These are phyloP conservation scores for Strix aluco DNA, from an alignment of 2,113 vertebrate genomes.

Conservation along the genomic window DNA sequence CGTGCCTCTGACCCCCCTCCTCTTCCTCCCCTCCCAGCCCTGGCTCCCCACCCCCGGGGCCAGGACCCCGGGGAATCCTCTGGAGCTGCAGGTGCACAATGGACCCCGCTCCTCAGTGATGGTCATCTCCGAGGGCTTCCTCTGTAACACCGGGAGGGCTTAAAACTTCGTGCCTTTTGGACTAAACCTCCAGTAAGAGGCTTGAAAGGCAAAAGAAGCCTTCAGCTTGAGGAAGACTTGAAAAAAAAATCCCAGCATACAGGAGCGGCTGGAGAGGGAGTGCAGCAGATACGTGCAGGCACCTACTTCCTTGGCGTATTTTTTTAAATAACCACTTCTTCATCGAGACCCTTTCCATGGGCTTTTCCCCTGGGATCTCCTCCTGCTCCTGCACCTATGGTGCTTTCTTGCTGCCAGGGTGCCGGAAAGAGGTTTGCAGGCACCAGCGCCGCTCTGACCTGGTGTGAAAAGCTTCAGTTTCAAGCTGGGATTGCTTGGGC, in stretches of 20 bases:
- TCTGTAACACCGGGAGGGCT: neutral
- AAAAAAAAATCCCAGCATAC: neutral
- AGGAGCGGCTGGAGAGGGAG: neutral
- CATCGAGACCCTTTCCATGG: neutral
- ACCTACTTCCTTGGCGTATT: neutral
- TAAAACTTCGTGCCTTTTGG: neutral
- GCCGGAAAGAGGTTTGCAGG: neutral
- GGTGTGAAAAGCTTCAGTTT: neutral
- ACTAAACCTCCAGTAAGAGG: neutral
- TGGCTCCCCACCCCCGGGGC: neutral
- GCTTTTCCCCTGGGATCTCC: neutral
- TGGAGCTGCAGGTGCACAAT: neutral
- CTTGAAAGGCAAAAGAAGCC: neutral
- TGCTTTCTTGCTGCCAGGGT: neutral
- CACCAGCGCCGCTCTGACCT: neutral
- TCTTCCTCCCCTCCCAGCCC: neutral
- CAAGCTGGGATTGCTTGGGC: neutral
- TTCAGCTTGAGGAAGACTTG: neutral
- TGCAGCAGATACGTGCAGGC: neutral
- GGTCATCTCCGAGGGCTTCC: accelerated
- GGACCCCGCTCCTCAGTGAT: neutral
- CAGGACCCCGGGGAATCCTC: neutral
- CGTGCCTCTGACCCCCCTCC: neutral
- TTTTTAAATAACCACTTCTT: neutral
- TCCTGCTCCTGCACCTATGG: neutral